Conservation (phyloP, 2,888 invertebrate species). For the Eupeodes luniger region DNA sequence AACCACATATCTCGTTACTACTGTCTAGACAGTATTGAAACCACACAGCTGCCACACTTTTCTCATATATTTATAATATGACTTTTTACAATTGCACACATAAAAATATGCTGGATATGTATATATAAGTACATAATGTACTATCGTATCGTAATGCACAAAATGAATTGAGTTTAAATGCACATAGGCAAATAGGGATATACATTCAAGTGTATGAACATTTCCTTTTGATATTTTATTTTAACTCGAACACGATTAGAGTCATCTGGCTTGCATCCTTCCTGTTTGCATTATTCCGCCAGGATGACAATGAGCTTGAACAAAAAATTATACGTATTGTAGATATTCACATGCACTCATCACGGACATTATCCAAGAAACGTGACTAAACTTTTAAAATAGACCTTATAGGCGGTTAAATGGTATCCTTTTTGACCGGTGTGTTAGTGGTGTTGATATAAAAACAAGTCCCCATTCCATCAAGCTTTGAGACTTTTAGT, state of each 20-base stretch:
- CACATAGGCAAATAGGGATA: background rate
- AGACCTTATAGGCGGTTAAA: background rate
- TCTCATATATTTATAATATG: constrained; percentile 13
- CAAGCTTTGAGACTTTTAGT: background rate
- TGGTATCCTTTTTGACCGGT: constrained; percentile 20
- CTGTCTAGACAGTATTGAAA: constrained; percentile 63
- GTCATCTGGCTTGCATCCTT: constrained; percentile 69
- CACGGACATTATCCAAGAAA: constrained; percentile 70
- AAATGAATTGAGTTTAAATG: background rate
- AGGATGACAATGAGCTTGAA: constrained; percentile 69
- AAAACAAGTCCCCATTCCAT: background rate
- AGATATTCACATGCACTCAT: constrained; percentile 57
- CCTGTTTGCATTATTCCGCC: constrained; percentile 74
- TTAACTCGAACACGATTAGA: constrained; percentile 59
- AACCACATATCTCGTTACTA: constrained; percentile 4
- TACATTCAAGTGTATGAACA: background rate
- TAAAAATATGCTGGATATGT: background rate
- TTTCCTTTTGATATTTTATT: constrained; percentile 23
- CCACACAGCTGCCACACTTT: constrained; percentile 46
- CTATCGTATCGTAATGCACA: background rate
- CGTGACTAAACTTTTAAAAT: constrained; percentile 69
- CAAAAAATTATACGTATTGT: too few relatives aligned
- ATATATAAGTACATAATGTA: background rate
- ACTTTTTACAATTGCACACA: constrained; percentile 4
- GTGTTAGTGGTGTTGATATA: background rate